Evolutionary conservation across 92 coral and sea anemone species (phyloP).

Genomic region (Epizoanthus fatuus): DNA sequence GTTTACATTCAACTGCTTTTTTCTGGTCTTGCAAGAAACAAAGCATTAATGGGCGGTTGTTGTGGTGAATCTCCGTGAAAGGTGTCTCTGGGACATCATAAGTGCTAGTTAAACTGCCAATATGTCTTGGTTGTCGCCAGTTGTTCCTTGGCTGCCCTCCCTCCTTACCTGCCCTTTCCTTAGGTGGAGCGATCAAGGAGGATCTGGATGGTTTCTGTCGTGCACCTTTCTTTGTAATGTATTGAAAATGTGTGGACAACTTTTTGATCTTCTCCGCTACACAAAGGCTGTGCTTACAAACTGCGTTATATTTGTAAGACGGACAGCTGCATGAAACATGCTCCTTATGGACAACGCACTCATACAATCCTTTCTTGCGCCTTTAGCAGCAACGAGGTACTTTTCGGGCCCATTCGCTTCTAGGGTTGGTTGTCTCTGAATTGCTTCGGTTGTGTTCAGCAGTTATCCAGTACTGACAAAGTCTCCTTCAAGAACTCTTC

Average conservation of each 20-base stretch:
- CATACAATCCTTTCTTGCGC: slow-evolving; percentile 8
- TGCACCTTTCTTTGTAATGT: too few species aligned
- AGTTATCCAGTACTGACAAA: too few species aligned
- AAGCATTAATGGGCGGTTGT: slow-evolving; percentile 51
- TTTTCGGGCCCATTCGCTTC: background rate
- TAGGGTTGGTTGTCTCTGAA: background rate
- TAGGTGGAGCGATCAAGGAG: too few species aligned
- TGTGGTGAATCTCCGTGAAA: slow-evolving; percentile 58
- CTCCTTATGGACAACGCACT: background rate
- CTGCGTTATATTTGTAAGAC: background rate
- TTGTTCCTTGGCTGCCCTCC: too few species aligned
- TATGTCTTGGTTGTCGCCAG: too few species aligned
- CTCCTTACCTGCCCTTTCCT: too few species aligned
- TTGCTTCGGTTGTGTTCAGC: background rate
- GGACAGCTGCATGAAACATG: slow-evolving; percentile 2
- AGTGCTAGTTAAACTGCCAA: too few species aligned
- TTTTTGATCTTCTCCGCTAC: background rate
- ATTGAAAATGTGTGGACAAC: too few species aligned
- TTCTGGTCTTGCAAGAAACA: slow-evolving; percentile 45
- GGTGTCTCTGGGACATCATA: slow-evolving; percentile 3
- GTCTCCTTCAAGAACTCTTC: too few species aligned
- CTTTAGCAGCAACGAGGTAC: slow-evolving; percentile 7
- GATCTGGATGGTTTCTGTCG: too few species aligned
- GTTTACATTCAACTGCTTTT: slow-evolving; percentile 54
- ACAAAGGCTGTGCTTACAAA: slow-evolving; percentile 4